phyloP scores from a whole-genome alignment of 2,888 invertebrate genomes.

The Campoletis raptor region DNA sequence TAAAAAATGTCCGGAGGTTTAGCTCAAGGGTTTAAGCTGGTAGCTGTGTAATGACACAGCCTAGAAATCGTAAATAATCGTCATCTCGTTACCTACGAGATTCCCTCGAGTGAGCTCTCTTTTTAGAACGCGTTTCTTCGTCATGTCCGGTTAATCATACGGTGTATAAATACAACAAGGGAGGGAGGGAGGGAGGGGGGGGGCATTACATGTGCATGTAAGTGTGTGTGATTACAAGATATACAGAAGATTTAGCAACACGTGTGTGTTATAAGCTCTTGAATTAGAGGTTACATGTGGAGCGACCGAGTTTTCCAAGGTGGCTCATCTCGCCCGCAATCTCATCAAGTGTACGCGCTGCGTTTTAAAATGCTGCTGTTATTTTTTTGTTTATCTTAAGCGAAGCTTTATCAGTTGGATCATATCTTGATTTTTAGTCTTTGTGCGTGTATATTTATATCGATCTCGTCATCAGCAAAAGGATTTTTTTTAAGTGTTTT shows the following conservation, averaged over 20 bases:
- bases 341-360: not conserved
- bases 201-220: not conserved
- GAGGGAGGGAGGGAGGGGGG: not conserved
- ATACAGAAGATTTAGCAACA: slow-evolving; percentile 18
- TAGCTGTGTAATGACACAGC: slow-evolving; percentile 25
- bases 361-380: not conserved
- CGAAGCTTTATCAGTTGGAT: slow-evolving; percentile 12
- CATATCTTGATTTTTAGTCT: not conserved
- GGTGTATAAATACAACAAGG: slow-evolving; percentile 16
- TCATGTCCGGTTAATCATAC: slow-evolving; percentile 55
- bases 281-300: slow-evolving; percentile 48
- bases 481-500: not conserved
- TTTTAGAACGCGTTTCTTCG: slow-evolving; percentile 24
- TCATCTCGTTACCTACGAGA: slow-evolving; percentile 33
- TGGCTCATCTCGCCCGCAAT: slow-evolving; percentile 13
- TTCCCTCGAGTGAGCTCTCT: slow-evolving; percentile 33
- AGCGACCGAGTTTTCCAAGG: slow-evolving; percentile 33
- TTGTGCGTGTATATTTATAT: not conserved
- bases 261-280: slow-evolving; percentile 18
- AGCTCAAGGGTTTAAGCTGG: slow-evolving; percentile 6
- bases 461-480: slow-evolving; percentile 36
- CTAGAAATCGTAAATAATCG: slow-evolving; percentile 46
- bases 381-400: not conserved
- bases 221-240: slow-evolving; percentile 53
- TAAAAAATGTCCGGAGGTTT: not conserved